Percentiles rank a stretch among this genome's conserved stretches.
These are phyloP conservation scores for Osmoderma eremita DNA, from an alignment of 2,888 invertebrate species.

Conservation along the genomic window DNA sequence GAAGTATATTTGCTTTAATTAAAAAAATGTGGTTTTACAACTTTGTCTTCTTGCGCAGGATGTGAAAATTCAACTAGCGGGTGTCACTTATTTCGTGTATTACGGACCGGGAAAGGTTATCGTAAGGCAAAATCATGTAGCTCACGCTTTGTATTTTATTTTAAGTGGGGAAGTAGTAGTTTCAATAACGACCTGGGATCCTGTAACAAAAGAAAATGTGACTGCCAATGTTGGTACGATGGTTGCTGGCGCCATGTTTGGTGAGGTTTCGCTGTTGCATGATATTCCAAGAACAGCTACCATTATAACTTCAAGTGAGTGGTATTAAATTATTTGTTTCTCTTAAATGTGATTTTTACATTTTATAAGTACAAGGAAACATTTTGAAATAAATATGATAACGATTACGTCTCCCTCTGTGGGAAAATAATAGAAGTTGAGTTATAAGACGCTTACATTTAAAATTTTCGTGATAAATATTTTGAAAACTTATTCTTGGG, in stretches of 20 bases:
- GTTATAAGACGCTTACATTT: too few relatives aligned
- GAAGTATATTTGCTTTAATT: slow-evolving; percentile 52
- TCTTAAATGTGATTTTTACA: neutral
- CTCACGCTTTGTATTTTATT: slow-evolving; percentile 73
- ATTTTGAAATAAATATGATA: too few relatives aligned
- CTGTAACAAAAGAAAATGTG: slow-evolving; percentile 63
- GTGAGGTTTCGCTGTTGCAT: slow-evolving; percentile 73
- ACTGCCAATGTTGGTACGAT: slow-evolving; percentile 66
- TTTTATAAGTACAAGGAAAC: too few relatives aligned
- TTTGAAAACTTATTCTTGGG: too few relatives aligned
- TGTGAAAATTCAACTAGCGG: slow-evolving; percentile 71
- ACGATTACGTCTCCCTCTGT: too few relatives aligned
- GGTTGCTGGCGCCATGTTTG: slow-evolving; percentile 72
- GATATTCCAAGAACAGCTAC: slow-evolving; percentile 71
- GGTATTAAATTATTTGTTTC: neutral
- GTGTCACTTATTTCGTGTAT: slow-evolving; percentile 71
- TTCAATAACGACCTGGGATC: slow-evolving; percentile 66
- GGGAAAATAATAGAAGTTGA: too few relatives aligned
- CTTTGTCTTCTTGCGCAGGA: slow-evolving; percentile 64
- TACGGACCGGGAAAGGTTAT: slow-evolving; percentile 69
- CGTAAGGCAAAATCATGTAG: slow-evolving; percentile 70
- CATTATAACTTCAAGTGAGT: slow-evolving; percentile 67
- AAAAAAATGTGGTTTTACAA: too few relatives aligned
- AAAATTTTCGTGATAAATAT: too few relatives aligned
- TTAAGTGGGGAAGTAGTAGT: slow-evolving; percentile 70